These are phyloP conservation scores for Pangasianodon hypophthalmus DNA, from an alignment of 2,113 vertebrate genomes.

Conservation along the genomic window DNA sequence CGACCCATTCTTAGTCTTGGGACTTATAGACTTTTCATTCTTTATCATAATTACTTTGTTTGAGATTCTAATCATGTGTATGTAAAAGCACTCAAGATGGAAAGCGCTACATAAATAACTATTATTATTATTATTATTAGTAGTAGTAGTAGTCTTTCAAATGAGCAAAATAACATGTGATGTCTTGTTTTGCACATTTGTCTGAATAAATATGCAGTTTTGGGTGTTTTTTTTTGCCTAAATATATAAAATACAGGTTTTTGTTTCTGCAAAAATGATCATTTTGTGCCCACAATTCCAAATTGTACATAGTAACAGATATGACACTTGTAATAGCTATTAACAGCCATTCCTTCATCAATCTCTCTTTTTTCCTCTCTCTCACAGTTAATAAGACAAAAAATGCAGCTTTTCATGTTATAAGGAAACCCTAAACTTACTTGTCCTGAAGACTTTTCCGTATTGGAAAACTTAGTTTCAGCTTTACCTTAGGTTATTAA, in stretches of 20 bases:
- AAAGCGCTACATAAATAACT: not conserved
- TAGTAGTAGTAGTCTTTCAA: too few species aligned
- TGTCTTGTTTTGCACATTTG: too few species aligned
- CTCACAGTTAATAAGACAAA: not conserved
- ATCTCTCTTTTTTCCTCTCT: not conserved
- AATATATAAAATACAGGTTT: too few species aligned
- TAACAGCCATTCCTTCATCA: not conserved
- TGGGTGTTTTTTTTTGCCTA: too few species aligned
- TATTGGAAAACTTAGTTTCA: not conserved
- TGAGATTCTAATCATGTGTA: not conserved
- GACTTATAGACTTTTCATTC: not conserved
- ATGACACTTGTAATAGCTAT: not conserved
- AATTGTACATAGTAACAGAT: not conserved
- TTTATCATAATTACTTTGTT: not conserved
- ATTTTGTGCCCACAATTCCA: not conserved
- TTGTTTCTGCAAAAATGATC: too few species aligned
- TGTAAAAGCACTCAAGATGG: not conserved
- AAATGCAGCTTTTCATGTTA: not conserved
- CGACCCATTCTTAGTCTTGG: not conserved
- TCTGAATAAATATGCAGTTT: too few species aligned
- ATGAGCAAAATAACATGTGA: too few species aligned
- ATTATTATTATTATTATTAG: too few species aligned
- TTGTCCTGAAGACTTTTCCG: not conserved
- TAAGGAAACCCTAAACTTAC: not conserved
- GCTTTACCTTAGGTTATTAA: not conserved